Base-by-base conservation (phyloP, 2,888 invertebrate species). In the Stegana nigrithorax region DNA sequence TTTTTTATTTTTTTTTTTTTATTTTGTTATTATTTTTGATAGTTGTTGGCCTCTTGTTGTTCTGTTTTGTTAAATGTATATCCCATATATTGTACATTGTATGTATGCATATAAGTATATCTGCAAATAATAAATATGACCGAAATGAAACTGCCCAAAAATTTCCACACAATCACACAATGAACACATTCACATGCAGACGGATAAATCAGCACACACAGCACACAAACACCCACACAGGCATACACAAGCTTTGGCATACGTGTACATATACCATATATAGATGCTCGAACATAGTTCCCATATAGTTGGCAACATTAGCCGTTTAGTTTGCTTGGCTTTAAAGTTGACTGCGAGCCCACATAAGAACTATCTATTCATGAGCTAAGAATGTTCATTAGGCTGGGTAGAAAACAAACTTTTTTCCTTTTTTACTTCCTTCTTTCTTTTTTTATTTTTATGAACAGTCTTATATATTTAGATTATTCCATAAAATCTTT, bases 81-180 rank as follows among this genome's bases (percentile, higher is more conserved):
- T n/a, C n/a, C n/a, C n/a, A n/a, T n/a, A n/a, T n/a, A n/a, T n/a
- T n/a, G n/a, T n/a, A n/a, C n/a, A n/a, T n/a, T n/a, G 19, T 60
- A 42, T 63, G 63, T 68, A 66, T 64, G 61, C 63, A 63, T 69
- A 64, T 77, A 73, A 72, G 70, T 75, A 73, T 72, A 75, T 80
- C 80, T 66, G 67, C 69, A 82, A 81, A 81, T 81, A 81, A 82
- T 81, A 81, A 81, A 82, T 82, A 81, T 81, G 79, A 81, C 80
- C 81, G 71, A 81, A 82, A 81, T 81, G 80, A 78, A 82, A 79
- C 82, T 77, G 81, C 82, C 81, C 81, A 79, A 80, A 79, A 76
- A 73, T 73, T 75, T 77, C 70, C 73, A 77, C 73, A 77, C 72
- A 81, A 72, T 73, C 78, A 73, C 70, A 80, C 74, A 78, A 72